Base-by-base conservation (phyloP, 2,797 vertebrate species). In the Moxostoma hubbsi region DNA sequence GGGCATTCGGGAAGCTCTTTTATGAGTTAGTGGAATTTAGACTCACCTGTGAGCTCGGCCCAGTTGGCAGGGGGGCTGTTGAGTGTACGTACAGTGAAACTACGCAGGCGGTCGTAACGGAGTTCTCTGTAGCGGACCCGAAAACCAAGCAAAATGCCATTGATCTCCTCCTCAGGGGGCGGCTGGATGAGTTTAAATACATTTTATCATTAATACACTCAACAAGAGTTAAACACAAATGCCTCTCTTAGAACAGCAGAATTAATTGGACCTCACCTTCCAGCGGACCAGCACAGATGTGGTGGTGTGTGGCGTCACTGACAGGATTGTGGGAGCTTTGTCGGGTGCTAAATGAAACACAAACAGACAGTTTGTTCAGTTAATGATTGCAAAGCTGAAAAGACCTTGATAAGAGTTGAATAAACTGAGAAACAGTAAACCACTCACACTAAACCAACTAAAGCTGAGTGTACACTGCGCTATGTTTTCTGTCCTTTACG, bases 201-300 rank as follows among this genome's bases (percentile, higher is more conserved):
- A 72, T 69, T 36, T 53, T 73, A 45, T 61, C 47, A 77, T 67
- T 72, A 57, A 59, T 64, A 46, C 1, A 0, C 36, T 54, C 46
- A 64, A 70, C 24, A 77, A 72, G 50, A 79, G 68, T 64, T 79
- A 57, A 10, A 49, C 49, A 59, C 13, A 3, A 1, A 74, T 36
- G 55, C 8, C 13, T 54, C 64, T 75, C 55, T 64, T 55, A 62
- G 18, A 57, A 46, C 70, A 69, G 45, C 8, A 9, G 15, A 47
- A 77, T 50, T 5, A 55, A 51, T 15, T 15, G 9, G 57, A 53
- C 58, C 55, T 65, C 92, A 99, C 98, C 97, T 98, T 95, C 97
- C 97, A 99, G 81, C 95, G 95, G 90, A 99, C 96, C 80, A 99
- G 91, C 90, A 99, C 97, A 0, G 98, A 99, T 0, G 97, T 98